phyloP scores from a whole-genome alignment of 2,888 invertebrate species.

The Geophilus truncorum region DNA sequence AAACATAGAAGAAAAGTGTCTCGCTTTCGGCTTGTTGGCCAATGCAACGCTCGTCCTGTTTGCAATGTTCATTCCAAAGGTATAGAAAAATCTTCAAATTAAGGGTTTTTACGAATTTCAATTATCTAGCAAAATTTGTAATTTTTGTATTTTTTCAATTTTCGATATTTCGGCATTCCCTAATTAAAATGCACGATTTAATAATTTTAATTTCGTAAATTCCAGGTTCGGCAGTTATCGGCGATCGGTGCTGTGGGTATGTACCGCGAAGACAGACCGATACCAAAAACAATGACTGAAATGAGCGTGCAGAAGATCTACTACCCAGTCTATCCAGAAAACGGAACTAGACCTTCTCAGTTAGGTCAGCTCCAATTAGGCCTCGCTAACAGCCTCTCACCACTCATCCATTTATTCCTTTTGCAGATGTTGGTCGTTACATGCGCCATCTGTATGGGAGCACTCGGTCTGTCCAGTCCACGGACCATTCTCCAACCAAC shows the following conservation, averaged over 20 bases:
- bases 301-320: slow-evolving; percentile 36
- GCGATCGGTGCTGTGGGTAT: slow-evolving; percentile 33
- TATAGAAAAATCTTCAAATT: too few species aligned
- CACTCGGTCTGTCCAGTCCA: slow-evolving; percentile 29
- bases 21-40: slow-evolving; percentile 35
- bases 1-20: slow-evolving; percentile 31
- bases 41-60: slow-evolving; percentile 33
- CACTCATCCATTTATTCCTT: not conserved
- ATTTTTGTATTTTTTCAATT: too few species aligned
- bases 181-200: too few species aligned
- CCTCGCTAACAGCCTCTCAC: too few species aligned
- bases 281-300: slow-evolving; percentile 35
- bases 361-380: slow-evolving; percentile 48
- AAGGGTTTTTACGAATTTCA: slow-evolving; percentile 38
- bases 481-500: not conserved
- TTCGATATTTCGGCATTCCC: too few species aligned
- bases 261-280: slow-evolving; percentile 33
- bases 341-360: slow-evolving; percentile 71
- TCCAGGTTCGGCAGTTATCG: slow-evolving; percentile 36
- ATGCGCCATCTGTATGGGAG: slow-evolving; percentile 30
- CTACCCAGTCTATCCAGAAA: slow-evolving; percentile 36
- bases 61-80: slow-evolving; percentile 45
- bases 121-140: not conserved
- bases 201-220: too few species aligned
- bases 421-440: slow-evolving; percentile 31